Evolutionary conservation across 2,888 invertebrate genomes (phyloP).

Genomic region (Spialia ferax): DNA sequence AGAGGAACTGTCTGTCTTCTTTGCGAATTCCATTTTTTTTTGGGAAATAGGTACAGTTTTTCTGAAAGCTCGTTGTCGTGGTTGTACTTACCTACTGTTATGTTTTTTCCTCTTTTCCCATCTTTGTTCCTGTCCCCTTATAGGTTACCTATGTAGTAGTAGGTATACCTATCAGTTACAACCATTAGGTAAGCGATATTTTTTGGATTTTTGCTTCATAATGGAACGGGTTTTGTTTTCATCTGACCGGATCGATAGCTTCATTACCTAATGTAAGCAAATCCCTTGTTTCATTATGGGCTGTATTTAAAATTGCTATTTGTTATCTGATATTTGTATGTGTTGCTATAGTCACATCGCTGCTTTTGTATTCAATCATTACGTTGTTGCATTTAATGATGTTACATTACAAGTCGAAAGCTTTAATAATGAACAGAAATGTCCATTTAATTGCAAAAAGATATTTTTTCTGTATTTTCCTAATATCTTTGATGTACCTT

Average conservation of each 20-base stretch:
- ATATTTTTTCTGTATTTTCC: background rate
- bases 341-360: background rate
- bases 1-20: no score
- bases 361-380: slow-evolving; percentile 1
- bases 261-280: slow-evolving; percentile 39
- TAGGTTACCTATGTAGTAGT: background rate
- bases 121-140: background rate
- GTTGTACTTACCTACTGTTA: no score
- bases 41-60: no score
- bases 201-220: slow-evolving; percentile 6
- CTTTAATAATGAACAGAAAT: background rate
- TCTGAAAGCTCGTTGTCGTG: no score
- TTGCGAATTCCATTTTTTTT: no score
- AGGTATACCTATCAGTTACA: background rate
- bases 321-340: slow-evolving; percentile 15
- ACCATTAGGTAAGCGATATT: background rate
- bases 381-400: background rate
- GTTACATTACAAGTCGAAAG: no score
- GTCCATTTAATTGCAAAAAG: background rate
- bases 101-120: background rate
- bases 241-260: slow-evolving; percentile 26
- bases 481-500: no score
- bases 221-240: slow-evolving; percentile 10
- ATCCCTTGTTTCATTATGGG: slow-evolving; percentile 36
- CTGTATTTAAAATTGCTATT: slow-evolving; percentile 27